Evolutionary conservation across 1,140 invertebrate genomes (phyloP).

Genomic region (Pomacea maculata): DNA sequence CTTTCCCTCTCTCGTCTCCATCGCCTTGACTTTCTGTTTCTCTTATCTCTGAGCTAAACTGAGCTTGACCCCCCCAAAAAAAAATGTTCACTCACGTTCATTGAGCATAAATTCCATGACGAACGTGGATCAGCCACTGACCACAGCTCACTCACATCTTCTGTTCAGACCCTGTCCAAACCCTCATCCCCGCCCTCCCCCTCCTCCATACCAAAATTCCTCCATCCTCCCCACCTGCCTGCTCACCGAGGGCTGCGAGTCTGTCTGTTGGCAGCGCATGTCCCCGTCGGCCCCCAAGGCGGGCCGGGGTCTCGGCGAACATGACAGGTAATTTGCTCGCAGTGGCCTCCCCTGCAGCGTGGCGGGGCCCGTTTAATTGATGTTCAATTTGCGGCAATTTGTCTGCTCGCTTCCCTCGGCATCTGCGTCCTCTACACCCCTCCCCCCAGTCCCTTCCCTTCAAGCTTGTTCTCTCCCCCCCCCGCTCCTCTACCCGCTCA

Average conservation of each 20-base stretch:
- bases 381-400: conserved; percentile 12
- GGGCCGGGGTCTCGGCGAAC: neutral
- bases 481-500: neutral
- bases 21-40: neutral
- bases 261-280: too few species aligned
- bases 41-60: neutral
- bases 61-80: too few species aligned
- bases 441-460: neutral
- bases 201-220: neutral
- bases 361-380: neutral
- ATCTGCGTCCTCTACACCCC: neutral
- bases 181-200: too few species aligned
- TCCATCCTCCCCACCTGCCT: neutral
- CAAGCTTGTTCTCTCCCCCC: neutral
- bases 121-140: too few species aligned
- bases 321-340: neutral
- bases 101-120: too few species aligned
- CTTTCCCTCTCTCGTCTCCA: too few species aligned
- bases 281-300: too few species aligned
- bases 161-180: too few species aligned
- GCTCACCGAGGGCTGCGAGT: neutral
- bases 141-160: too few species aligned
- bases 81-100: too few species aligned
- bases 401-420: neutral
- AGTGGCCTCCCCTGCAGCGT: neutral